Base-by-base conservation (phyloP, 2,113 vertebrate genomes). In the Silurus asotus region DNA sequence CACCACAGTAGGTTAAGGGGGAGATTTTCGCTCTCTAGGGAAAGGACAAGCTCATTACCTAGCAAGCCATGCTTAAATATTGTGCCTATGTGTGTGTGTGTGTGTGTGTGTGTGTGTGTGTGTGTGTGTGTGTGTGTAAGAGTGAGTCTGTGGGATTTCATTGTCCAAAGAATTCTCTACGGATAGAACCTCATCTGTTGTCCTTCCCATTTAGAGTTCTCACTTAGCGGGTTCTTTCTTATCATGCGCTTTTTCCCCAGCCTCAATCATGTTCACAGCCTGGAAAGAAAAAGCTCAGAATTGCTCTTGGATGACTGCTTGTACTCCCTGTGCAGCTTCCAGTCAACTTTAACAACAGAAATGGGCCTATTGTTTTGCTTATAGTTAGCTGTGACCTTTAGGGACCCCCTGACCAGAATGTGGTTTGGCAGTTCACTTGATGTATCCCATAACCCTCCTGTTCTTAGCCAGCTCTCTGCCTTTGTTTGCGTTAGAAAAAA, bases 11-110 rank as follows among this genome's bases (percentile, higher is more conserved):
- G 81, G 45, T 69, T 74, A 83, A 77, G 64, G 65, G 53, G 69
- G 74, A 17, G 56, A 17, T 51, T 59, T 80, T 51, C 64, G 15
- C 75, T 80, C 76, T 70, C 82, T 48, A n/a, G 76, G 79, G 51
- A 84, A 37, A 61, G 53, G 5, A 62, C 80, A 89, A 85, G 62
- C 88, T 79, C 37, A 85, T 87, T 89, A 89, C 64, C 72, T 62
- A 69, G 53, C 37, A 25, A 67, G n/a, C 20, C 72, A 56, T 62
- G 23, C 55, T 87, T 86, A 76, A 81, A 59, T 87, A 86, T 64
- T 83, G 14, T 58, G 45, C 75, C 76, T 45, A 13, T 70, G 28
- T 88, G 69, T 88, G 48, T 10, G 20, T 37, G 37, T 37, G 37
- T 88, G 69, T 88, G 48, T 10, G 20, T 82, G 14, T 58, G 45